phyloP scores from a whole-genome alignment of 2,888 invertebrate genomes.

The Scaptomyza cyrtandrae region DNA sequence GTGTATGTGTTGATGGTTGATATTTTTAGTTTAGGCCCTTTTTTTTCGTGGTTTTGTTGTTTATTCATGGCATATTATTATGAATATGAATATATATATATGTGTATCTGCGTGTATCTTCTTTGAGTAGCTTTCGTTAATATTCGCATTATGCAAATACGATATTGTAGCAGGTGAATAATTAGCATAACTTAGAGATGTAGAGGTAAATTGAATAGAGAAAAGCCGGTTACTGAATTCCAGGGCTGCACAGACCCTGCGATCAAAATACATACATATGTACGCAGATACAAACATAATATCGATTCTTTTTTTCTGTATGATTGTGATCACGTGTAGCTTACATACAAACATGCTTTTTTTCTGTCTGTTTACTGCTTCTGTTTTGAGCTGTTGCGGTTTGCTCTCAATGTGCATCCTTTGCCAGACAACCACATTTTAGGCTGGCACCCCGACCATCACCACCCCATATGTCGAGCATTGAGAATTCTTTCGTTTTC shows the following conservation, averaged over 20 bases:
- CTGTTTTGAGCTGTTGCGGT: constrained; percentile 20
- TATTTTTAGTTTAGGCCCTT: constrained; percentile 60
- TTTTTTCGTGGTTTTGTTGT: constrained; percentile 30
- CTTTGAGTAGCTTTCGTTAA: constrained; percentile 35
- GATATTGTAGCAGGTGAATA: constrained; percentile 64
- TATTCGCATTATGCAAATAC: constrained; percentile 70
- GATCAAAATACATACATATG: too few species aligned
- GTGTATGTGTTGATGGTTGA: constrained; percentile 34
- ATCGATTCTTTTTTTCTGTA: not conserved
- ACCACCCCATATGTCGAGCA: constrained; percentile 29
- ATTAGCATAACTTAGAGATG: constrained; percentile 50
- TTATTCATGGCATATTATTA: constrained; percentile 34
- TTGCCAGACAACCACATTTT: constrained; percentile 39
- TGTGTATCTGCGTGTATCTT: constrained; percentile 13
- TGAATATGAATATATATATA: constrained; percentile 5
- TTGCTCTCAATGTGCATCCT: constrained; percentile 48
- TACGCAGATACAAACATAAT: not conserved
- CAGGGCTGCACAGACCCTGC: constrained; percentile 38
- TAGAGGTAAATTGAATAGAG: constrained; percentile 36
- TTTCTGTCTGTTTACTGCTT: constrained; percentile 5
- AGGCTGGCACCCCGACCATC: constrained; percentile 11
- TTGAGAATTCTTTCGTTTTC: constrained; percentile 40
- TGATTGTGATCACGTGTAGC: constrained; percentile 40
- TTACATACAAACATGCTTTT: not conserved
- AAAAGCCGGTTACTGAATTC: constrained; percentile 44